Evolutionary conservation across 2,113 vertebrate genomes (phyloP), one percentile per base, ranked within the genome.

Genomic region (Clupea harengus): DNA sequence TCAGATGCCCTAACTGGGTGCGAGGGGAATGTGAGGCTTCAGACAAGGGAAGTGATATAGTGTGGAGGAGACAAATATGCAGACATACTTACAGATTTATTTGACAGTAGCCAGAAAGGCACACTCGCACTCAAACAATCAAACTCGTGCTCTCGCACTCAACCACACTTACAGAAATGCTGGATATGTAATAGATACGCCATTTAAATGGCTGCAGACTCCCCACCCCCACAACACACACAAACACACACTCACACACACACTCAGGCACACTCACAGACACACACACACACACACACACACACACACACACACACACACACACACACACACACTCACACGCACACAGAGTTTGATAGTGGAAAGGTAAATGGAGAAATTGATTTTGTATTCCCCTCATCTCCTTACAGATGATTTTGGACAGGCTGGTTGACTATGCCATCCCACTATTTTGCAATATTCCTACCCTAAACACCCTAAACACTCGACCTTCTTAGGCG

Each of bases 351-450:
- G n/a, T 22, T 64, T 72, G 64, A 72, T 25, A 64, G 57, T 64
- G 22, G 5, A 32, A 28, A 72, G 64, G 64, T 72, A 32, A 32
- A 72, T 72, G 64, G 64, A 28, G 64, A 32, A 32, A 72, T 72
- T 72, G 64, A 72, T 72, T 72, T 72, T 72, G 25, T 32, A 72
- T 72, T 72, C n/a, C 20, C 64, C 64, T 72, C 64, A 72, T 72
- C 64, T 72, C 32, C 64, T 72, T 25, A 72, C 64, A 13, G 64
- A 72, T 28, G 25, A 67, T 67, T n/a, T 32, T 72, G 64, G 25
- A 13, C n/a, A 32, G 64, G 64, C 64, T 72, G 8, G 64, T 28
- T 72, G 64, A 67, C 22, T 6, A 72, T 9, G 13, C 64, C 64
- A 72, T 28, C 7, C 64, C 64, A 32, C 3, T 25, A 13, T 28